phyloP scores from a whole-genome alignment of 1,140 invertebrate species.

The Colletes gigas region DNA sequence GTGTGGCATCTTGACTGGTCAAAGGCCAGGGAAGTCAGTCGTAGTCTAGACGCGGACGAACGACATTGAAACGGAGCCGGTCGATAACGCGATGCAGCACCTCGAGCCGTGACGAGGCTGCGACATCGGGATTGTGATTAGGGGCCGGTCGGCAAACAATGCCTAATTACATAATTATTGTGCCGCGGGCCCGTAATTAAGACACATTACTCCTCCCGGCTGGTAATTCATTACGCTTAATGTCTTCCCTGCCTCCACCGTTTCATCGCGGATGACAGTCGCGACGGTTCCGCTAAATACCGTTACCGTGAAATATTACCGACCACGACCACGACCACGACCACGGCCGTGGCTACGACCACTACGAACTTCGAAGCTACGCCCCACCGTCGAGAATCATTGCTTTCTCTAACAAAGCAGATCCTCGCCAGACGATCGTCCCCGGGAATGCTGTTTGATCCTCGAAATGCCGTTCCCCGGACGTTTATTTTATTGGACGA shows the following conservation, averaged over 20 bases:
- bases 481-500: slow-evolving; percentile 29
- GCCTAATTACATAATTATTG: slow-evolving; percentile 81
- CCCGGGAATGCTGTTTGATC: slow-evolving; percentile 33
- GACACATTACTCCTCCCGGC: slow-evolving; percentile 78
- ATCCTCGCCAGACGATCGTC: slow-evolving; percentile 1
- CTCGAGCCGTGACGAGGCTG: slow-evolving; percentile 72
- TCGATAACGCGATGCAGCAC: slow-evolving; percentile 66
- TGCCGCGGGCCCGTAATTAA: slow-evolving; percentile 78
- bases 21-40: slow-evolving; percentile 10
- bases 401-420: slow-evolving; percentile 42
- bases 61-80: slow-evolving; percentile 58
- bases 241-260: slow-evolving; percentile 76
- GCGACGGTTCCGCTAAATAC: slow-evolving; percentile 74
- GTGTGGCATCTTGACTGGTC: neutral
- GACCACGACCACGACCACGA: slow-evolving; percentile 40
- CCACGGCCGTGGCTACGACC: slow-evolving; percentile 5
- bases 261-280: slow-evolving; percentile 78
- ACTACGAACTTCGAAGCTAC: neutral
- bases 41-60: slow-evolving; percentile 50
- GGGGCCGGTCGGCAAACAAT: slow-evolving; percentile 78
- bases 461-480: neutral
- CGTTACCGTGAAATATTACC: slow-evolving; percentile 77
- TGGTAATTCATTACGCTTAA: slow-evolving; percentile 80
- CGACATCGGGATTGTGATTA: slow-evolving; percentile 77
- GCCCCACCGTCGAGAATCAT: slow-evolving; percentile 1